These are phyloP conservation scores for Oryzias celebensis DNA, from an alignment of 2,113 vertebrate genomes.

Conservation along the genomic window DNA sequence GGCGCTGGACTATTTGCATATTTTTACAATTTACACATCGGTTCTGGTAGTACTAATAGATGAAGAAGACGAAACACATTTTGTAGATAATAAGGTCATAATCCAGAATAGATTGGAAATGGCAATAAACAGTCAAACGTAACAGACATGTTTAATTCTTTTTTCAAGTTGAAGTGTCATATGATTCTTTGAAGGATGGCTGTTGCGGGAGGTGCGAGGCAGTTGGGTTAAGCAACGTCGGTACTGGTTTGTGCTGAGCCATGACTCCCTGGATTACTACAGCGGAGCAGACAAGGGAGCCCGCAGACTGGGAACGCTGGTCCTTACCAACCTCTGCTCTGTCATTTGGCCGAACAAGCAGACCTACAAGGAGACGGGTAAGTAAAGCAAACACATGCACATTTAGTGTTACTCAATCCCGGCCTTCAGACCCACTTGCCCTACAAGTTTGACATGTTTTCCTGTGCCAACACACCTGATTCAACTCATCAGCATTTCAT, in stretches of 20 bases:
- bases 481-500: too few relatives aligned
- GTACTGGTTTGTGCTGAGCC: slow-evolving; percentile 92
- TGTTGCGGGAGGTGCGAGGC: slow-evolving; percentile 86
- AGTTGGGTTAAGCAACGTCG: slow-evolving; percentile 89
- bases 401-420: background rate
- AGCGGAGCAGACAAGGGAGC: slow-evolving; percentile 84
- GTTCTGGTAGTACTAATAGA: background rate
- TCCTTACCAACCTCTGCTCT: slow-evolving; percentile 93
- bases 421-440: too few relatives aligned
- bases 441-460: too few relatives aligned
- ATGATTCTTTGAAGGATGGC: slow-evolving; percentile 81
- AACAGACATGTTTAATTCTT: slow-evolving; percentile 3
- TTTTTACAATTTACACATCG: background rate
- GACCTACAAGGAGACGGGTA: slow-evolving; percentile 92
- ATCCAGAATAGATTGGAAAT: background rate
- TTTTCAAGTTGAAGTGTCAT: too few relatives aligned
- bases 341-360: slow-evolving; percentile 94
- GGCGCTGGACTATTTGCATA: background rate
- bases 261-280: slow-evolving; percentile 94
- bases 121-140: slow-evolving; percentile 5
- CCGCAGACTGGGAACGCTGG: slow-evolving; percentile 86
- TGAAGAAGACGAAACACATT: background rate
- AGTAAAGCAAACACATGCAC: slow-evolving; percentile 24
- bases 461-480: too few relatives aligned
- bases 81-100: background rate